A percentile compares a stretch with the other conserved stretches of the same genome.
Conservation (phyloP, 2,113 vertebrate species). For the Mixornis gularis region DNA sequence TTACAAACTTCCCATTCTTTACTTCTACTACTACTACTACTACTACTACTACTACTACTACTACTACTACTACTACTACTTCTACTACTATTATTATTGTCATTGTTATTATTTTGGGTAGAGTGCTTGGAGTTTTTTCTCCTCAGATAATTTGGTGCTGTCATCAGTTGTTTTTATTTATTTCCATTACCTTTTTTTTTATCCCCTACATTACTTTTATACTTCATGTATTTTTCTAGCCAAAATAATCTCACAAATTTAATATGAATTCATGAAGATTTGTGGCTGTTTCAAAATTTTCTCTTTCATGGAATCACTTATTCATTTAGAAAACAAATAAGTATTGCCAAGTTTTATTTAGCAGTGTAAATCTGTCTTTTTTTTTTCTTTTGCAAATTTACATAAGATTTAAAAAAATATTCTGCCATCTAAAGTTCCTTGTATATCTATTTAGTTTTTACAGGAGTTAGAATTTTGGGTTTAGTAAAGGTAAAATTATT, state of each 20-base stretch:
- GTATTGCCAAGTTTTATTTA: not conserved
- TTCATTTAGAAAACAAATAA: not conserved
- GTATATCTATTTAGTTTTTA: not conserved
- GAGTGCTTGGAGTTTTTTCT: not conserved
- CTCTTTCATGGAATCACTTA: not conserved
- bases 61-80: not conserved
- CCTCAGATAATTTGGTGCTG: not conserved
- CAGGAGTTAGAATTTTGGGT: not conserved
- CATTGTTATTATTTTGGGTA: not conserved
- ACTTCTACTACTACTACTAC: accelerated
- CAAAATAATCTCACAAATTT: not conserved
- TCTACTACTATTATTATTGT: no score
- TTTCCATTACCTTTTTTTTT: not conserved
- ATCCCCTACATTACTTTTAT: not conserved
- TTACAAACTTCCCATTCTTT: not conserved
- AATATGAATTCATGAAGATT: not conserved
- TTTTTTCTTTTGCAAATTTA: not conserved
- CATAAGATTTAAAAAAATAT: not conserved
- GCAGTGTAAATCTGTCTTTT: not conserved
- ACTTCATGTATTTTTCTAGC: not conserved
- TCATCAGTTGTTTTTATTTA: not conserved
- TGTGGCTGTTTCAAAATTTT: not conserved
- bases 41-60: not conserved
- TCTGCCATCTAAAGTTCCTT: not conserved
- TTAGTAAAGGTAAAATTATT: not conserved